phyloP scores from a whole-genome alignment of 2,888 invertebrate genomes.

The Synanthedon formicaeformis region DNA sequence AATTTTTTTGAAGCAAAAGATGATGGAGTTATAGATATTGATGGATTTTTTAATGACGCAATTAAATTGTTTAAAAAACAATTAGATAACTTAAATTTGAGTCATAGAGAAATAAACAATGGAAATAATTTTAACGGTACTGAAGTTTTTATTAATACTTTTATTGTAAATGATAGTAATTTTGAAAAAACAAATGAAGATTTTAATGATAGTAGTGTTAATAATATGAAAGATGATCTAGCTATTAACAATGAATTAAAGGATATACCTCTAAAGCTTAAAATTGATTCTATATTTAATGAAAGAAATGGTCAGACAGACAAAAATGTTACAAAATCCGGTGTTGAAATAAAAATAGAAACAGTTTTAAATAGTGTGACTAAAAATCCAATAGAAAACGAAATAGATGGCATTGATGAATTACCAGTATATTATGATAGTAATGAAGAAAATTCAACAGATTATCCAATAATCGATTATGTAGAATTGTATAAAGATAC shows the following conservation, averaged over 20 bases:
- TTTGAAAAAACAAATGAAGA: neutral
- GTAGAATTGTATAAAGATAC: constrained; percentile 52
- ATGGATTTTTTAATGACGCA: neutral
- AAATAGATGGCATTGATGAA: constrained; percentile 14
- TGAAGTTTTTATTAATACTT: neutral
- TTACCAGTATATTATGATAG: constrained; percentile 18
- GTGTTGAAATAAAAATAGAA: neutral
- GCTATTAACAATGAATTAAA: neutral
- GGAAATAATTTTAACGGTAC: neutral
- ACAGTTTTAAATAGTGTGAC: neutral
- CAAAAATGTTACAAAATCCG: too few species aligned
- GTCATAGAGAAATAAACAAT: neutral
- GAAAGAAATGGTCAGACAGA: neutral
- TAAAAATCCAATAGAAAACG: constrained; percentile 3
- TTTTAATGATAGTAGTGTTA: neutral
- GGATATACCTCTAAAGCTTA: neutral
- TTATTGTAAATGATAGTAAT: neutral
- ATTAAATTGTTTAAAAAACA: neutral
- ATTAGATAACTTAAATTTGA: neutral
- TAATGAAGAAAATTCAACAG: constrained; percentile 37
- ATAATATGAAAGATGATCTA: neutral
- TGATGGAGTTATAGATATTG: neutral
- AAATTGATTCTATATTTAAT: neutral
- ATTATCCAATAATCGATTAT: constrained; percentile 49
- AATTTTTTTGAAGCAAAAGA: neutral